A percentile compares a stretch with the other conserved stretches of the same genome.
Conservation (phyloP, 2,888 invertebrate species). For the Selenia dentaria region DNA sequence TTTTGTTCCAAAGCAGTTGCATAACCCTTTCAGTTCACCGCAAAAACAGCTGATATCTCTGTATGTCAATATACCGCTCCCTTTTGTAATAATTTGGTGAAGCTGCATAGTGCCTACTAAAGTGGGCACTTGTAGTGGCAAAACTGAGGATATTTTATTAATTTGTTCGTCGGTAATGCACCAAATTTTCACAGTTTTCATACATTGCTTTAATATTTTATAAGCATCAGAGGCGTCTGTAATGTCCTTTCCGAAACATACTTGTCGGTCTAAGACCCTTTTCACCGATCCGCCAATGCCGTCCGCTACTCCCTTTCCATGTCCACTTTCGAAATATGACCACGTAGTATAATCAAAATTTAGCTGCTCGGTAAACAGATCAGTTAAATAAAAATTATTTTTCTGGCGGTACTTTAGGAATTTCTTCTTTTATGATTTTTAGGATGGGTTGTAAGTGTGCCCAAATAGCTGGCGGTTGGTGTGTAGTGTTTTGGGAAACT, state of each 20-base stretch:
- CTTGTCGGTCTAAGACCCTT: conserved; percentile 8
- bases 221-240: too few relatives aligned
- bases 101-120: too few relatives aligned
- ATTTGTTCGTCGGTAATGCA: too few relatives aligned
- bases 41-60: too few relatives aligned
- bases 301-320: conserved; percentile 30
- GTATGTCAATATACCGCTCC: too few relatives aligned
- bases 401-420: conserved; percentile 9
- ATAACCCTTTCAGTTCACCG: too few relatives aligned
- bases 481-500: background rate
- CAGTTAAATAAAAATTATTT: background rate
- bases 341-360: conserved; percentile 10
- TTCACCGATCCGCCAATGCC: conserved; percentile 26
- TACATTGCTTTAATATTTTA: too few relatives aligned
- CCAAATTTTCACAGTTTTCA: too few relatives aligned
- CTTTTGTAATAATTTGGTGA: too few relatives aligned
- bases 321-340: conserved; percentile 23
- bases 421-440: background rate
- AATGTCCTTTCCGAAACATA: background rate
- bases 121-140: too few relatives aligned
- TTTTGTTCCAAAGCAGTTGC: too few relatives aligned
- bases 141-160: too few relatives aligned
- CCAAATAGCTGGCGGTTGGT: conserved; percentile 4
- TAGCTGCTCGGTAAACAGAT: conserved; percentile 4
- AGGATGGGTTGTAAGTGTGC: conserved; percentile 3